Base-by-base conservation (phyloP, 1,140 invertebrate genomes). In the Penaeus chinensis region DNA sequence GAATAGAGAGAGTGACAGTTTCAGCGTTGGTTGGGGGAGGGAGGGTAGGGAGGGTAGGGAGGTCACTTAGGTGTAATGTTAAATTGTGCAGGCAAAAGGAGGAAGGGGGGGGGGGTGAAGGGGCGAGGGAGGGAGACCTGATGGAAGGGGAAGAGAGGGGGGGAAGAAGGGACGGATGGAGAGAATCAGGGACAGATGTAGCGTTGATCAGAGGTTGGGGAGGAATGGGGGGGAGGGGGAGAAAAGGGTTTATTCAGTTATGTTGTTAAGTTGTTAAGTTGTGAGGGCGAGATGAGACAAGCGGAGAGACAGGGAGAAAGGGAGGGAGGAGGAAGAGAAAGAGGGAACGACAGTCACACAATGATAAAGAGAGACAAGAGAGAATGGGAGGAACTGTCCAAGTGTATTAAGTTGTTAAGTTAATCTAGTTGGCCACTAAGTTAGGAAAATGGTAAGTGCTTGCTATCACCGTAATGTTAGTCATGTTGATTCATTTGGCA, bases 261-360 rank as follows among this genome's bases (percentile, higher is more conserved):
- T 54, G 86, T 87, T 87, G 78, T 87, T 81, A 87, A 87, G 81
- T 82, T 83, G 86, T 87, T 81, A 87, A 87, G 81, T 81, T 82
- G 86, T 27, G 27, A 63, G 22, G 66, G 65, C 32, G 77, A 20
- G 24, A 42, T 20, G 78, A 32, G 8, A 22, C 13, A 42, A 54
- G 80, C 24, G 20, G 80, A 20, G 61, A 22, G 66, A 63, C 27
- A 20, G 19, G 42, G 42, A 4, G 47, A 65, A 7, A 61, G 66
- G 42, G 65, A 74, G 66, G 82, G 24, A 47, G 65, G 19, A 19
- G n/a, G 82, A 32, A 74, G 71, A 19, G 71, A 32, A 71, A 32
- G 69, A 42, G 37, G 37, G 37, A 8, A 42, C 7, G 37, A 8
- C 37, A 42, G 37, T 42, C 37, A 42, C 37, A 42, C 69, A 16